phyloP scores from a whole-genome alignment of 1,140 invertebrate species.

The Oncopodura yosiiana region DNA sequence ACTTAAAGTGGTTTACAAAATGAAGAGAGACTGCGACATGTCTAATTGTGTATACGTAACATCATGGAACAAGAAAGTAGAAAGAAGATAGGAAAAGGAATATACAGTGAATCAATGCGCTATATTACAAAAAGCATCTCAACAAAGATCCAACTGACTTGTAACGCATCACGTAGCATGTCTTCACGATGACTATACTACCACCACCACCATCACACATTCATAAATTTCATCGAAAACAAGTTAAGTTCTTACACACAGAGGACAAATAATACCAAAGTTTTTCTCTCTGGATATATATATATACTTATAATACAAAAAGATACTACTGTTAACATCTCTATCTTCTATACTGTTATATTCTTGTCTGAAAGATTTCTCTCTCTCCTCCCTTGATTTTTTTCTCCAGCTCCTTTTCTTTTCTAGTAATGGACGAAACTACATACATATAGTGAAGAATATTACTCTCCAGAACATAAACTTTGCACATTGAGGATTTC shows the following conservation, averaged over 20 bases:
- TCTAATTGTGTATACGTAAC: background rate
- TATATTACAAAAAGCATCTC: too few species aligned
- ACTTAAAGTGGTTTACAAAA: background rate
- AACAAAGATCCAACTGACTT: too few species aligned
- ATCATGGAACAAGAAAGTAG: background rate
- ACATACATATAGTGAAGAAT: too few species aligned
- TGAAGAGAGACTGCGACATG: background rate
- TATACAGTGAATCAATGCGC: too few species aligned
- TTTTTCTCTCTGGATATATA: background rate
- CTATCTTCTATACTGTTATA: too few species aligned
- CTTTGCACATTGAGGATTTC: too few species aligned
- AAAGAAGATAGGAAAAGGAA: background rate
- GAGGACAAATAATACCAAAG: too few species aligned
- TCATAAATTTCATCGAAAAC: conserved; percentile 11
- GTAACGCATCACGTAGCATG: conserved; percentile 18
- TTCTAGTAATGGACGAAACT: background rate
- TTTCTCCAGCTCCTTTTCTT: background rate
- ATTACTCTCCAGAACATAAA: too few species aligned
- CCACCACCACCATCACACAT: too few species aligned
- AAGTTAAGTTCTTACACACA: background rate
- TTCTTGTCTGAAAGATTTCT: conserved; percentile 3
- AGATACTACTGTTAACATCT: too few species aligned
- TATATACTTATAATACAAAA: conserved; percentile 3
- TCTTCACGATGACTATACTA: too few species aligned
- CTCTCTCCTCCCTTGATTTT: background rate